Conservation (phyloP, 2,888 invertebrate genomes). For the Hyalella azteca region DNA sequence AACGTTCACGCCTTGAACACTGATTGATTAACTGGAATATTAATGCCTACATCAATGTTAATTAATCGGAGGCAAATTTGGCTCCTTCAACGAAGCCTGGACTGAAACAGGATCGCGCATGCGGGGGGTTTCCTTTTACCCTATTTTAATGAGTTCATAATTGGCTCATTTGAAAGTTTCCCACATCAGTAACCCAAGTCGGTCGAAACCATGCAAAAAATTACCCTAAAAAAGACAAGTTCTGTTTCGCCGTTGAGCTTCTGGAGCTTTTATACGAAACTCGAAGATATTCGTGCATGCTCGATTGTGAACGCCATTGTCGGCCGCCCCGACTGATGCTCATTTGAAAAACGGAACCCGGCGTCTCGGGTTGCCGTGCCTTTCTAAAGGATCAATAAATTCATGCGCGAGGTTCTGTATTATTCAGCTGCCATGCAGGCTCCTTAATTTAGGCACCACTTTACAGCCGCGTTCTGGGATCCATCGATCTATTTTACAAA, state of each 20-base stretch:
- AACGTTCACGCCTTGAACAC: too few species aligned
- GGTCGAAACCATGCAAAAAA: background rate
- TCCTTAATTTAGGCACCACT: too few species aligned
- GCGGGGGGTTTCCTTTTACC: slow-evolving; percentile 2
- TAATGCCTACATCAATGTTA: too few species aligned
- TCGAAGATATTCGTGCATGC: slow-evolving; percentile 32
- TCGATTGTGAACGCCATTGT: slow-evolving; percentile 13
- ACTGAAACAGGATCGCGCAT: background rate
- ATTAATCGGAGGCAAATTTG: background rate
- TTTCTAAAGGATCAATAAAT: slow-evolving; percentile 2
- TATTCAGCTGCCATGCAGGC: too few species aligned
- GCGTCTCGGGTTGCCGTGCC: background rate
- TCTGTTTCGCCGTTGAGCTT: background rate
- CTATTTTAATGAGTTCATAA: slow-evolving; percentile 20
- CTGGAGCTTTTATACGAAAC: slow-evolving; percentile 4
- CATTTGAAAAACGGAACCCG: background rate
- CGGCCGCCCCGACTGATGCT: background rate
- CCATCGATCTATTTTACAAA: too few species aligned
- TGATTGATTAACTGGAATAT: too few species aligned
- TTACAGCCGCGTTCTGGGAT: too few species aligned
- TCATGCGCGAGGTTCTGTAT: background rate
- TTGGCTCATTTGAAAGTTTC: slow-evolving; percentile 36
- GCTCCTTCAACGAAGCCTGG: background rate
- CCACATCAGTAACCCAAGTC: slow-evolving; percentile 33
- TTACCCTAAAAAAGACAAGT: background rate